Evolutionary conservation across 2,888 invertebrate genomes (phyloP).

Genomic region (Aplocera efformata): DNA sequence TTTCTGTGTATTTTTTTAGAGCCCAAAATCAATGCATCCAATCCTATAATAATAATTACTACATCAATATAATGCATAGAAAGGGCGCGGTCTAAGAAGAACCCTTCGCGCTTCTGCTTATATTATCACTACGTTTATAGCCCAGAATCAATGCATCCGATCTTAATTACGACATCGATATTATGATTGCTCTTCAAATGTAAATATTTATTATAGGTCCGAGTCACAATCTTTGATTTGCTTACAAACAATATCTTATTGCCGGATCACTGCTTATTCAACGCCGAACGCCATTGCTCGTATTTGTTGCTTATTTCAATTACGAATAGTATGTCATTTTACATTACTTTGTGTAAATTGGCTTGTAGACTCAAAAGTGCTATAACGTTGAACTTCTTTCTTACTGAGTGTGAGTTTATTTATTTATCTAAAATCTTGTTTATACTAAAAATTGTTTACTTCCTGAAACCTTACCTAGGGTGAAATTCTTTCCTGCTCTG

Average conservation of each 20-base stretch:
- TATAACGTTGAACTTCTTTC: conserved; percentile 17
- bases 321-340: conserved; percentile 41
- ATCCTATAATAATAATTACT: no score
- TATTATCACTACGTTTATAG: no score
- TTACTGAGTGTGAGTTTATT: conserved; percentile 31
- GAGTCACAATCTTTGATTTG: conserved; percentile 11
- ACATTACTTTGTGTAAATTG: conserved; percentile 36
- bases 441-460: no score
- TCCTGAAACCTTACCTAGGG: no score
- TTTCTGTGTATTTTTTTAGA: no score
- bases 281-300: conserved; percentile 4
- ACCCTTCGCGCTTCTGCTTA: no score
- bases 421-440: not conserved
- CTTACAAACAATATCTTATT: conserved; percentile 19
- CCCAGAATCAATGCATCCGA: no score
- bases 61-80: no score
- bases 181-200: conserved; percentile 3
- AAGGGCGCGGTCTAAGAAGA: no score
- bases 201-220: conserved; percentile 18
- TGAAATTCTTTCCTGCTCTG: no score
- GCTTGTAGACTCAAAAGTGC: conserved; percentile 31
- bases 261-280: conserved; percentile 11
- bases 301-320: conserved; percentile 1
- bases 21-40: no score
- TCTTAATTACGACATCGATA: not conserved